These are phyloP conservation scores for Calyptommatus sinebrachiatus DNA, from an alignment of 2,113 vertebrate species.

Conservation along the genomic window DNA sequence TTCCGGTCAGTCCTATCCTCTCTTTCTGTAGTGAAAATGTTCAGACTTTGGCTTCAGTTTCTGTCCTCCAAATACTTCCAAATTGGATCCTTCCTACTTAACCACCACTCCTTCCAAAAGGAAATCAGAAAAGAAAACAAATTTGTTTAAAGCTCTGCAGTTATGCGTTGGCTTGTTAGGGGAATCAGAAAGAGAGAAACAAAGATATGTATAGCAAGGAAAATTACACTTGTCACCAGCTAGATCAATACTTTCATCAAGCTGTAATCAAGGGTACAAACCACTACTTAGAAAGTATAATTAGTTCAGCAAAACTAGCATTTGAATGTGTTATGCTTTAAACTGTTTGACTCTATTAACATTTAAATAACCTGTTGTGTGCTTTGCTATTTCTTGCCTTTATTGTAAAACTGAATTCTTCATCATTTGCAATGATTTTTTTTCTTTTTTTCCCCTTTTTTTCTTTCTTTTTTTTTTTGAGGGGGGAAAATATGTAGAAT, in stretches of 20 bases:
- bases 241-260: conserved; percentile 65
- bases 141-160: conserved; percentile 25
- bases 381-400: conserved; percentile 63
- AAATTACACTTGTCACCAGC: conserved; percentile 53
- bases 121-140: conserved; percentile 31
- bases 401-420: conserved; percentile 67
- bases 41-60: too few relatives aligned
- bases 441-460: too few relatives aligned
- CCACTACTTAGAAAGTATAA: conserved; percentile 62
- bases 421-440: conserved; percentile 70
- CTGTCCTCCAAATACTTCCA: neutral
- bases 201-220: conserved; percentile 36
- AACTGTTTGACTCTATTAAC: conserved; percentile 68
- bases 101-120: neutral
- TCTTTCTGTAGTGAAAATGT: too few relatives aligned
- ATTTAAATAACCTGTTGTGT: conserved; percentile 72
- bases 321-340: conserved; percentile 66
- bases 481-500: conserved; percentile 57
- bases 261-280: conserved; percentile 64
- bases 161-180: conserved; percentile 48
- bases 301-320: conserved; percentile 66
- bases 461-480: conserved; percentile 66
- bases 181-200: conserved; percentile 10
- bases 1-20: too few relatives aligned
- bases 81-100: neutral